These are phyloP conservation scores for Ichneumon xanthorius DNA, from an alignment of 2,888 invertebrate genomes.

Conservation along the genomic window DNA sequence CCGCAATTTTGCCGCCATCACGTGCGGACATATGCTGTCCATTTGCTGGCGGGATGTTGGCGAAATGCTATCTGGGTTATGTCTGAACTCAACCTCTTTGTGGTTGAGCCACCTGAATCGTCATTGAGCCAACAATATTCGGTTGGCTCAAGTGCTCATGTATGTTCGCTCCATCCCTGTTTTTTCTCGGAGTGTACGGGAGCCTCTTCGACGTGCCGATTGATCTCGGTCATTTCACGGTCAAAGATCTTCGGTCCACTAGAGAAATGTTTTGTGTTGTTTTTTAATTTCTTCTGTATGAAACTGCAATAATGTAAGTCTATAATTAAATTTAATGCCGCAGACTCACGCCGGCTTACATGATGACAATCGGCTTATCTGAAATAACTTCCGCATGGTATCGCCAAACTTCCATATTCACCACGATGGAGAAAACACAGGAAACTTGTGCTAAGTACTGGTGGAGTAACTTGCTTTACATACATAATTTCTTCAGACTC, in stretches of 20 bases:
- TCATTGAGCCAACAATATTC: too few species aligned
- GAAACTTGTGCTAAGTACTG: constrained; percentile 85
- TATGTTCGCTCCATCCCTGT: too few species aligned
- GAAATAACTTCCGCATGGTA: constrained; percentile 83
- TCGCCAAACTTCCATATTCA: constrained; percentile 81
- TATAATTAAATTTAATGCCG: constrained; percentile 8
- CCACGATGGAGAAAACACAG: constrained; percentile 82
- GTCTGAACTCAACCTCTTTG: too few species aligned
- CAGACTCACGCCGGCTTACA: constrained; percentile 85
- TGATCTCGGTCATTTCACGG: too few species aligned
- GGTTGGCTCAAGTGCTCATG: too few species aligned
- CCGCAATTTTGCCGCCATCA: too few species aligned
- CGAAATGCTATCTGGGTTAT: too few species aligned
- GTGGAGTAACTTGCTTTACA: constrained; percentile 86
- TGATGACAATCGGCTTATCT: constrained; percentile 83
- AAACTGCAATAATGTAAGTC: not conserved
- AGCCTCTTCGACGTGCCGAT: too few species aligned
- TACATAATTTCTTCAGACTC: constrained; percentile 85
- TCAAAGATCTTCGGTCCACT: not conserved
- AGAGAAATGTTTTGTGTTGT: not conserved
- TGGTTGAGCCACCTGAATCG: too few species aligned
- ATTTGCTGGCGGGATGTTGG: too few species aligned
- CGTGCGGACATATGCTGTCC: too few species aligned
- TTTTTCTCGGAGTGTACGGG: too few species aligned
- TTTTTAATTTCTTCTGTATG: not conserved